phyloP scores from a whole-genome alignment of 2,113 vertebrate species.

The Chaetodon auriga region DNA sequence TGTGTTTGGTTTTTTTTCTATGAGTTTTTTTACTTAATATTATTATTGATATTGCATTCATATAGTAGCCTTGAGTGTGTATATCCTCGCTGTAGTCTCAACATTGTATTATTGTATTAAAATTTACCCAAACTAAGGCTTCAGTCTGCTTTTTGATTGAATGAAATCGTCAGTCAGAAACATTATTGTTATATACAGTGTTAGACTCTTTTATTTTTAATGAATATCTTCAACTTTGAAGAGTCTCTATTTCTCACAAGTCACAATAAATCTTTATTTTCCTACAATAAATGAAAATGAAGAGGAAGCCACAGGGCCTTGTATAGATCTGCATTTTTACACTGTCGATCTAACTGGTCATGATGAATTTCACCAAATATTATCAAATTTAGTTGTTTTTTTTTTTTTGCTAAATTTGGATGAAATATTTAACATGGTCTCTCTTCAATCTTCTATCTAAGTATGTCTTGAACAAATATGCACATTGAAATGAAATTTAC shows the following conservation, averaged over 20 bases:
- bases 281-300: background rate
- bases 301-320: no score
- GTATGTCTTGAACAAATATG: background rate
- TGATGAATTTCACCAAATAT: no score
- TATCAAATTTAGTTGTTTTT: background rate
- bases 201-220: background rate
- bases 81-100: conserved; percentile 50
- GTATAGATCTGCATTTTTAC: no score
- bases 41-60: conserved; percentile 49
- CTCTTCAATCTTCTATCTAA: no score
- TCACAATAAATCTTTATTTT: background rate
- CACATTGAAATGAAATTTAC: no score
- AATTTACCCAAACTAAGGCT: conserved; percentile 23
- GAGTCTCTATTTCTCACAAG: background rate
- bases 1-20: conserved; percentile 27
- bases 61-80: conserved; percentile 50
- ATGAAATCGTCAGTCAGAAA: background rate
- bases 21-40: conserved; percentile 10
- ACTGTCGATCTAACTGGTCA: no score
- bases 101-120: conserved; percentile 66
- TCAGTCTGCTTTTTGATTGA: conserved; percentile 25
- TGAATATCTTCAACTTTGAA: background rate
- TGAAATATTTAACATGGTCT: background rate
- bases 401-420: background rate
- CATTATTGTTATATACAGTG: background rate